These are phyloP conservation scores for Cebus imitator DNA, from an alignment of 2,113 vertebrate genomes.

Conservation along the genomic window DNA sequence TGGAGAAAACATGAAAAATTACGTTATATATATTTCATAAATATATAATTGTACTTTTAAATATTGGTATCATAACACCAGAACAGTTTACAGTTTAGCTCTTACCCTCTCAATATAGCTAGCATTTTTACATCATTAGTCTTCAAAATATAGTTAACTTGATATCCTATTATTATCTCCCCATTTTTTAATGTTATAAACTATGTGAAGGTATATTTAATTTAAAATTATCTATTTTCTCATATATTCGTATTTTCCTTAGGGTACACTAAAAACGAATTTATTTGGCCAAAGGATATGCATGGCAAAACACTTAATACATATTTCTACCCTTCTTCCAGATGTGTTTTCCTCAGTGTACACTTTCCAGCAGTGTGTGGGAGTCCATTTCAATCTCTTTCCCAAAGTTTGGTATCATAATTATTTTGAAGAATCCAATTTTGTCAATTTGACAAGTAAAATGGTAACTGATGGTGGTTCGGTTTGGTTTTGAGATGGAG, in stretches of 20 bases:
- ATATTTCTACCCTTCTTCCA: not conserved
- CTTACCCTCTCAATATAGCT: not conserved
- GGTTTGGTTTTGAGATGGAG: too few relatives aligned
- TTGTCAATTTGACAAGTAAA: not conserved
- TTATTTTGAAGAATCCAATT: slow-evolving; percentile 1
- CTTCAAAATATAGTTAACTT: not conserved
- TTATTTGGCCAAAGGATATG: not conserved
- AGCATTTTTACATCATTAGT: not conserved
- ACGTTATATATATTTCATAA: not conserved
- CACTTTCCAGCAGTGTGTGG: not conserved
- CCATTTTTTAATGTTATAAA: not conserved
- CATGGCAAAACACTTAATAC: not conserved
- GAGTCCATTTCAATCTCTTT: not conserved
- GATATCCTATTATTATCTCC: not conserved
- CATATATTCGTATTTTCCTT: not conserved
- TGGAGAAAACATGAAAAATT: not conserved
- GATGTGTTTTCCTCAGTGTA: not conserved
- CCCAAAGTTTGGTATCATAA: not conserved
- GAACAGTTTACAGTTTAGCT: not conserved
- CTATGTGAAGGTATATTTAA: not conserved
- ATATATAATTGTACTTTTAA: not conserved
- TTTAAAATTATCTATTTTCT: not conserved
- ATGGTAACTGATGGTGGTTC: not conserved
- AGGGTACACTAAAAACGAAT: not conserved
- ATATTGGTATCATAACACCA: not conserved